A percentile compares a stretch with the other conserved stretches of the same genome.
phyloP scores from a whole-genome alignment of 2,113 vertebrate genomes.

The Seriola dumerili region DNA sequence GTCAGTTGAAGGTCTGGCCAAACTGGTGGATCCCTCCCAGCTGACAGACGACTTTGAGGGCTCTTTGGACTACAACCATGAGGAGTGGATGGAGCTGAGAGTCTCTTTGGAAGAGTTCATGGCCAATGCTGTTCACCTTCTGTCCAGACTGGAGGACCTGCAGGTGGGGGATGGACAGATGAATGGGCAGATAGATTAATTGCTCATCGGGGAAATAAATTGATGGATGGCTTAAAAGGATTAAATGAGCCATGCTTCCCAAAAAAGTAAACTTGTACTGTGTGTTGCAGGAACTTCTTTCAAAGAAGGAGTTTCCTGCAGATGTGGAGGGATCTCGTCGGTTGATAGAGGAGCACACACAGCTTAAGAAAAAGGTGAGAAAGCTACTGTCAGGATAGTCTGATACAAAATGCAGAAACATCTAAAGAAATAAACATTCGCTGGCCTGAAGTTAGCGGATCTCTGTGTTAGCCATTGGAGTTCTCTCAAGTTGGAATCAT shows the following conservation, averaged over 20 bases:
- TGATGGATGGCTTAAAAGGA: neutral
- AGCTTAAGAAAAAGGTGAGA: constrained; percentile 93
- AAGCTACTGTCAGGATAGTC: too few relatives aligned
- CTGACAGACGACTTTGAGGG: constrained; percentile 98
- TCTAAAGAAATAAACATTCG: neutral
- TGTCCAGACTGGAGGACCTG: constrained; percentile 95
- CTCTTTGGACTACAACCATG: constrained; percentile 97
- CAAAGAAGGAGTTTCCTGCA: constrained; percentile 96
- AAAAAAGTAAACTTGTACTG: neutral
- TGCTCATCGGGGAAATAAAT: neutral
- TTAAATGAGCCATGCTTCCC: accelerated
- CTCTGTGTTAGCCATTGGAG: neutral
- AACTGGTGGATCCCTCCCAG: constrained; percentile 97
- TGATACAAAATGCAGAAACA: neutral
- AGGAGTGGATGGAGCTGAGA: constrained; percentile 96
- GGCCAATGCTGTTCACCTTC: constrained; percentile 93
- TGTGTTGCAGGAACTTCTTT: constrained; percentile 90
- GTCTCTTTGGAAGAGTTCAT: constrained; percentile 97
- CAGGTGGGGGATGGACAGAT: constrained; percentile 74
- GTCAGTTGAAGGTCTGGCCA: constrained; percentile 96
- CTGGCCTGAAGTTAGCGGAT: neutral
- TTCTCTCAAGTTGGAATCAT: neutral
- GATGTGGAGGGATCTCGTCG: constrained; percentile 96
- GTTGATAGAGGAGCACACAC: constrained; percentile 96
- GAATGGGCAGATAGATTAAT: neutral